Evolutionary conservation across 2,113 vertebrate species (phyloP).

Genomic region (Tachycineta bicolor): DNA sequence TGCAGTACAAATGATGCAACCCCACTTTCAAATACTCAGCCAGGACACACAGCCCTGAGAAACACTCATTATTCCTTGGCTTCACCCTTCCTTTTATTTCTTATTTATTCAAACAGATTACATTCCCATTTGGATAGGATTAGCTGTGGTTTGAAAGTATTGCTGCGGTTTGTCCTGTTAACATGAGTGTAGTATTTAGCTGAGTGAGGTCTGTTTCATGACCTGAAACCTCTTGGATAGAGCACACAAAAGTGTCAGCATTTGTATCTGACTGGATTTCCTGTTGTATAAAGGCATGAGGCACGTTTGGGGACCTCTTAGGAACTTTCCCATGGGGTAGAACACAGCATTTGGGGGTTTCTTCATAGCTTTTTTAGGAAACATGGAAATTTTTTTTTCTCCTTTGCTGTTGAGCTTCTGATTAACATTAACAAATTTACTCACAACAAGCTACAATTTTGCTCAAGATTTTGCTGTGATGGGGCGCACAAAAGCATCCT

Average conservation of each 20-base stretch:
- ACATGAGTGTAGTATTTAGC: conserved; percentile 55
- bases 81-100: conserved; percentile 36
- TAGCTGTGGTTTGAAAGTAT: conserved; percentile 54
- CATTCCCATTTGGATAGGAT: conserved; percentile 64
- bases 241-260: neutral
- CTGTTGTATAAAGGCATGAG: conserved; percentile 9
- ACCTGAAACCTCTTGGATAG: conserved; percentile 54
- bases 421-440: neutral
- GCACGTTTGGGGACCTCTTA: neutral
- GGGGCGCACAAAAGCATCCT: neutral
- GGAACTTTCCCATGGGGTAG: neutral
- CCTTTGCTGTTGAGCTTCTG: neutral
- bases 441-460: neutral
- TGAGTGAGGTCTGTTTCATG: conserved; percentile 29
- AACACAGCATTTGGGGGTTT: neutral
- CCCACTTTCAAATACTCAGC: neutral
- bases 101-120: conserved; percentile 66
- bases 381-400: neutral
- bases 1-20: conserved; percentile 27
- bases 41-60: neutral
- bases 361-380: neutral
- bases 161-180: conserved; percentile 51
- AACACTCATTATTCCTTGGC: conserved; percentile 17
- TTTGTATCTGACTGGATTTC: conserved; percentile 53
- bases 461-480: neutral